phyloP scores from a whole-genome alignment of 2,888 invertebrate species.

The Agriotes lineatus region DNA sequence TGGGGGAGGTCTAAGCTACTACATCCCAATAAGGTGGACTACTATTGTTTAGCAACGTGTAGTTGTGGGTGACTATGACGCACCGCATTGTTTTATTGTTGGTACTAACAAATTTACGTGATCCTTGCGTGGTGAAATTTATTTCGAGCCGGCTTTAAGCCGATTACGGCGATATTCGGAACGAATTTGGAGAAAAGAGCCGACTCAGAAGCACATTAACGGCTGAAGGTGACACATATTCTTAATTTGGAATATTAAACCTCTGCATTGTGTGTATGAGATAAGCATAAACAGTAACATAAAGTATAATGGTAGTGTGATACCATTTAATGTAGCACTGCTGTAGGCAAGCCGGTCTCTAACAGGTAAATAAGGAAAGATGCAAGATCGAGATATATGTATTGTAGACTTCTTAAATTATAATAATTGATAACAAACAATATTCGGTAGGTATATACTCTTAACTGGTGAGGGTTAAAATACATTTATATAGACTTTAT shows the following conservation, averaged over 20 bases:
- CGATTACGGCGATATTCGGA: conserved; percentile 9
- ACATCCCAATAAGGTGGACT: conserved; percentile 48
- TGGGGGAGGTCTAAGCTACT: conserved; percentile 48
- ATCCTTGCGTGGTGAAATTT: conserved; percentile 29
- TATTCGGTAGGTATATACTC: too few relatives aligned
- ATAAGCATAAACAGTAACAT: too few relatives aligned
- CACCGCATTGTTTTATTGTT: conserved; percentile 47
- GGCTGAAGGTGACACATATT: background rate
- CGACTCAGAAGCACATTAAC: background rate
- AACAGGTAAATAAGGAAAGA: too few relatives aligned
- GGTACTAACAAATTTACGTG: conserved; percentile 30
- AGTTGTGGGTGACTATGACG: conserved; percentile 47
- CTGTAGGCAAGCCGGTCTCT: too few relatives aligned
- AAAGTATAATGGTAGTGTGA: too few relatives aligned
- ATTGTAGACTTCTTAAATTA: too few relatives aligned
- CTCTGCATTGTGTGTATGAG: too few relatives aligned
- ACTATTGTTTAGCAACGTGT: conserved; percentile 46
- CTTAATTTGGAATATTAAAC: background rate
- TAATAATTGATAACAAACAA: too few relatives aligned
- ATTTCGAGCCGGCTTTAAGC: conserved; percentile 21
- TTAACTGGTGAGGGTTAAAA: too few relatives aligned
- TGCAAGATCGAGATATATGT: too few relatives aligned
- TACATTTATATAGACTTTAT: too few relatives aligned
- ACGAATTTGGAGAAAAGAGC: conserved; percentile 8
- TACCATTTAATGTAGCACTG: too few relatives aligned